Percentiles rank a stretch among this genome's conserved stretches.
Evolutionary conservation across 2,888 invertebrate genomes (phyloP).

Genomic region (Hedya salicella): DNA sequence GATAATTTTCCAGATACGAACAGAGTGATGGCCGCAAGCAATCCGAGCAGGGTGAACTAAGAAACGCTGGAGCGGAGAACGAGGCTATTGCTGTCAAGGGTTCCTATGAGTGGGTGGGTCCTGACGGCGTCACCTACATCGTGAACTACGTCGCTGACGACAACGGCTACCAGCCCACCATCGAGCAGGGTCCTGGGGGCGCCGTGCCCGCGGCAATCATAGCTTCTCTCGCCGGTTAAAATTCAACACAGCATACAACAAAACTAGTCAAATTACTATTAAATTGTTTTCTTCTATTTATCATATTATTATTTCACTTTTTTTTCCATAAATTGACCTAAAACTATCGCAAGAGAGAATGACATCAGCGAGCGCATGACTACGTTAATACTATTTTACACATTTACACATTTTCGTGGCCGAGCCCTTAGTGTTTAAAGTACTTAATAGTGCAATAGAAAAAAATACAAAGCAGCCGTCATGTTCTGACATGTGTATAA

Average conservation of each 20-base stretch:
- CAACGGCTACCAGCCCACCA: constrained; percentile 82
- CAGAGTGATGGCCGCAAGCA: constrained; percentile 81
- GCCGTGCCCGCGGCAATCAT: constrained; percentile 62
- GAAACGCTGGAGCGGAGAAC: constrained; percentile 80
- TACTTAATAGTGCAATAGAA: too few relatives aligned
- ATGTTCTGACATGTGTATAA: too few relatives aligned
- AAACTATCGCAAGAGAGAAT: too few relatives aligned
- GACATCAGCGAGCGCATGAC: too few relatives aligned
- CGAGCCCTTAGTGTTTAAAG: too few relatives aligned
- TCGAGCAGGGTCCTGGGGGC: constrained; percentile 66
- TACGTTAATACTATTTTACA: too few relatives aligned
- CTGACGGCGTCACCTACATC: constrained; percentile 78
- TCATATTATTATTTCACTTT: too few relatives aligned
- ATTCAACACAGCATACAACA: constrained; percentile 53
- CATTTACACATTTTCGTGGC: too few relatives aligned
- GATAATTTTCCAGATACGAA: constrained; percentile 62
- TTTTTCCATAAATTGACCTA: too few relatives aligned
- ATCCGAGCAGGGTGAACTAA: constrained; percentile 79
- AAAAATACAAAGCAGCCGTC: too few relatives aligned
- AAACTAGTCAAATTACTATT: background rate
- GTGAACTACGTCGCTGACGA: constrained; percentile 84
- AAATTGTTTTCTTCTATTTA: too few relatives aligned
- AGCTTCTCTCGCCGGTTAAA: constrained; percentile 59
- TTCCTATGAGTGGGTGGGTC: constrained; percentile 78
- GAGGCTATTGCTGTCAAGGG: constrained; percentile 80